Percentiles rank a stretch among this genome's conserved stretches.
Evolutionary conservation across 2,797 vertebrate species (phyloP).

Genomic region (Serranus cabrilla): DNA sequence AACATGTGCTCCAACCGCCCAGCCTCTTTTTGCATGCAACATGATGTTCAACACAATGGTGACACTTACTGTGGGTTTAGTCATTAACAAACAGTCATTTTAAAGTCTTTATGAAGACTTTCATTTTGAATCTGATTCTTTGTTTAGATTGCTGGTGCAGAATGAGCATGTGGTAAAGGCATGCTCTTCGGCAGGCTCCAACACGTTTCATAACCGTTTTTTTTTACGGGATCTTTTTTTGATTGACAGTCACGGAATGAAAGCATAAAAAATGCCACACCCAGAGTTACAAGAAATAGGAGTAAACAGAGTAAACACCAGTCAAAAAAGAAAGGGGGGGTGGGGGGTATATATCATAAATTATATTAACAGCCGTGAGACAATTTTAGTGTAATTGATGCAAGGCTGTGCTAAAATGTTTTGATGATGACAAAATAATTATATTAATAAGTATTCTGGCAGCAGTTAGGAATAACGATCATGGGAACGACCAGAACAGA

Average conservation of each 20-base stretch:
- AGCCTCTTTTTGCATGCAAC: not conserved
- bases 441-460: not conserved
- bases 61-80: not conserved
- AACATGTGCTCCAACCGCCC: not conserved
- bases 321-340: too few relatives aligned
- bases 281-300: not conserved
- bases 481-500: not conserved
- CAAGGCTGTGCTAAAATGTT: not conserved
- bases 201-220: slow-evolving; percentile 54
- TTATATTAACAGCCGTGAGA: too few relatives aligned
- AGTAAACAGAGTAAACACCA: too few relatives aligned
- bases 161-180: not conserved
- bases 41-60: not conserved
- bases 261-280: not conserved
- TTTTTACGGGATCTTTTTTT: not conserved
- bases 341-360: too few relatives aligned
- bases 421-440: not conserved
- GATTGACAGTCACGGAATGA: slow-evolving; percentile 11
- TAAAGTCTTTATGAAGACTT: slow-evolving; percentile 4
- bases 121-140: not conserved
- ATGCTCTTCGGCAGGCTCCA: not conserved
- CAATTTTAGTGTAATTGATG: too few relatives aligned
- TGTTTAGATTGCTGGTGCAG: not conserved
- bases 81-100: not conserved
- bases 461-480: not conserved